phyloP scores from a whole-genome alignment of 2,113 vertebrate species.

The Ageneiosus marmoratus region DNA sequence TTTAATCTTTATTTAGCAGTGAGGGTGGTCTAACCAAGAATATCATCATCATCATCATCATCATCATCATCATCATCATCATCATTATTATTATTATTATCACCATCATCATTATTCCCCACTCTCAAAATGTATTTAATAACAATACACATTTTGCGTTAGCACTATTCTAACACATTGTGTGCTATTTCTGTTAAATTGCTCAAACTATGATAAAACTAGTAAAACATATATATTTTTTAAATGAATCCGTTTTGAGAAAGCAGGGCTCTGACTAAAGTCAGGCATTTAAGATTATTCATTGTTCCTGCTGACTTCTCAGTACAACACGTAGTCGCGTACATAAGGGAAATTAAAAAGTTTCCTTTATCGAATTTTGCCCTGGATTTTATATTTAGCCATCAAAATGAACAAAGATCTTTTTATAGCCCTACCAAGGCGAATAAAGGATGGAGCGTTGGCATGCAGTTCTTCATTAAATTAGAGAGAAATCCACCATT shows the following conservation, averaged over 20 bases:
- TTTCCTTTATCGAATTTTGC: background rate
- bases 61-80: background rate
- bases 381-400: background rate
- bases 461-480: background rate
- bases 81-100: background rate
- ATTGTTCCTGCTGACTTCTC: background rate
- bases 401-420: background rate
- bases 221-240: no score
- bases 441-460: no score
- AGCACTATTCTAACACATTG: no score
- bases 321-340: background rate
- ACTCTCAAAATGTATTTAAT: no score
- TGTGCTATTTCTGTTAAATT: background rate
- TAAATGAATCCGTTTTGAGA: no score
- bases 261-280: background rate
- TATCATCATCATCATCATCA: no score
- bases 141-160: no score
- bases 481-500: background rate
- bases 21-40: background rate
- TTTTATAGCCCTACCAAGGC: background rate
- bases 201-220: no score
- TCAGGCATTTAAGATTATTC: background rate
- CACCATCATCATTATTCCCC: background rate
- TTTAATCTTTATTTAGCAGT: conserved; percentile 54
- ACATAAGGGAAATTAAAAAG: background rate